These are phyloP conservation scores for Rhadinocentrus ornatus DNA, from an alignment of 2,797 vertebrate species.

Conservation along the genomic window DNA sequence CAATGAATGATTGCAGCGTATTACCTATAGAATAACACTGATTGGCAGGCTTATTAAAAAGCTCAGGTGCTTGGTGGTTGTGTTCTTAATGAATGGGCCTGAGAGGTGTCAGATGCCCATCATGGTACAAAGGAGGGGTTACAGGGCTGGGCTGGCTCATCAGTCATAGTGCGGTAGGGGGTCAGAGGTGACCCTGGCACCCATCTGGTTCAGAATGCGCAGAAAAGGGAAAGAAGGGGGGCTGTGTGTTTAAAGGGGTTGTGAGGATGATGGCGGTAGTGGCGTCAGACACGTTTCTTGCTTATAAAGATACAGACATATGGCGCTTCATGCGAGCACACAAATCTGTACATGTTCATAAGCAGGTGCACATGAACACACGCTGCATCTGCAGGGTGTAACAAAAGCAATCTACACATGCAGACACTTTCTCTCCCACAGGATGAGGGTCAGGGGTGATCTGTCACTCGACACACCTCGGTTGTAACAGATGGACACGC, in stretches of 20 bases:
- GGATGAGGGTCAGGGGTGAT: constrained; percentile 68
- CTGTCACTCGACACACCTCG: constrained; percentile 65
- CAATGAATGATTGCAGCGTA: constrained; percentile 48
- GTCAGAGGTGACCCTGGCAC: constrained; percentile 83
- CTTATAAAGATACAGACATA: constrained; percentile 34
- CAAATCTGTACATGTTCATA: constrained; percentile 29
- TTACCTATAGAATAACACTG: constrained; percentile 51
- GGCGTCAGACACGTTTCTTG: constrained; percentile 3
- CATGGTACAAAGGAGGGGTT: constrained; percentile 71
- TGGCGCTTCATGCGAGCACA: constrained; percentile 17
- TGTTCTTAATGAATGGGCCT: constrained; percentile 65
- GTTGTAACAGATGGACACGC: constrained; percentile 73
- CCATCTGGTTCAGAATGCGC: constrained; percentile 77
- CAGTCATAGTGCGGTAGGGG: constrained; percentile 69
- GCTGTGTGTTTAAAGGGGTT: constrained; percentile 14
- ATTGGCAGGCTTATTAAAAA: constrained; percentile 78
- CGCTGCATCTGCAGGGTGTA: constrained; percentile 49
- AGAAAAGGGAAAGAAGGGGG: constrained; percentile 21
- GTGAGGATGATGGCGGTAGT: not conserved
- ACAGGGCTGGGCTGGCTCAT: constrained; percentile 66
- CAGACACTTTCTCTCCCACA: constrained; percentile 25
- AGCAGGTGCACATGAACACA: constrained; percentile 40
- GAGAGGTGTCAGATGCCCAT: constrained; percentile 75
- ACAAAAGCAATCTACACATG: constrained; percentile 33
- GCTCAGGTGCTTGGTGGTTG: constrained; percentile 67